phyloP scores from a whole-genome alignment of 2,797 vertebrate genomes.

The Scomberomorus guttatus region DNA sequence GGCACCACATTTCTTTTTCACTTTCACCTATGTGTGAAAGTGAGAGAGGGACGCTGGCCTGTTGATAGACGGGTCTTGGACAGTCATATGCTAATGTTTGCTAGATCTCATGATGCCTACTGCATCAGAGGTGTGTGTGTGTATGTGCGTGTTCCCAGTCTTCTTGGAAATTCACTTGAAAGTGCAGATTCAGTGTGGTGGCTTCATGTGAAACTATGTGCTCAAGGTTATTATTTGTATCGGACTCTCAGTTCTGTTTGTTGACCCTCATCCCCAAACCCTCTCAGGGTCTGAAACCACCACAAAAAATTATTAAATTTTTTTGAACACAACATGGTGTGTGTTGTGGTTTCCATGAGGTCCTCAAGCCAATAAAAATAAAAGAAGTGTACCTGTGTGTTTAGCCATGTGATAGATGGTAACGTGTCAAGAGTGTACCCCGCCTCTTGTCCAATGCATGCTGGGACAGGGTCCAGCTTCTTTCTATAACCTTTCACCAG shows the following conservation, averaged over 20 bases:
- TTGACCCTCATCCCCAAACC: not conserved
- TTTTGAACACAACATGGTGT: constrained; percentile 41
- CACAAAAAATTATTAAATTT: constrained; percentile 28
- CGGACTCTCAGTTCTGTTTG: constrained; percentile 15
- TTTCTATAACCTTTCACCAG: constrained; percentile 3
- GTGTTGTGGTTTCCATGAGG: constrained; percentile 54
- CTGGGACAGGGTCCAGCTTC: constrained; percentile 16
- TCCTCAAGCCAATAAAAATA: constrained; percentile 40
- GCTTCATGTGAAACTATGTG: constrained; percentile 3
- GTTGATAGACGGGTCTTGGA: constrained; percentile 34
- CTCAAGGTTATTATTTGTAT: constrained; percentile 21
- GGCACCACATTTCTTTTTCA: constrained; percentile 17
- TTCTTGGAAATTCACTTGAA: not conserved
- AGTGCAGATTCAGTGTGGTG: not conserved
- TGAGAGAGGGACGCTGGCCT: not conserved
- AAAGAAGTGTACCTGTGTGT: constrained; percentile 22
- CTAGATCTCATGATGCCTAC: constrained; percentile 42
- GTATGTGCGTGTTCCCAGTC: not conserved
- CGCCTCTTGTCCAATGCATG: constrained; percentile 6
- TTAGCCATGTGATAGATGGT: constrained; percentile 37
- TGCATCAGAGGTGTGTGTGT: constrained; percentile 41
- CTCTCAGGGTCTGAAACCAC: constrained; percentile 19
- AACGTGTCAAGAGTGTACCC: constrained; percentile 11
- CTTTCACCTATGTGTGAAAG: constrained; percentile 31
- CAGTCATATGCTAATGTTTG: constrained; percentile 45